Evolutionary conservation across 2,797 vertebrate species (phyloP).

Genomic region (Lepus townsendii): DNA sequence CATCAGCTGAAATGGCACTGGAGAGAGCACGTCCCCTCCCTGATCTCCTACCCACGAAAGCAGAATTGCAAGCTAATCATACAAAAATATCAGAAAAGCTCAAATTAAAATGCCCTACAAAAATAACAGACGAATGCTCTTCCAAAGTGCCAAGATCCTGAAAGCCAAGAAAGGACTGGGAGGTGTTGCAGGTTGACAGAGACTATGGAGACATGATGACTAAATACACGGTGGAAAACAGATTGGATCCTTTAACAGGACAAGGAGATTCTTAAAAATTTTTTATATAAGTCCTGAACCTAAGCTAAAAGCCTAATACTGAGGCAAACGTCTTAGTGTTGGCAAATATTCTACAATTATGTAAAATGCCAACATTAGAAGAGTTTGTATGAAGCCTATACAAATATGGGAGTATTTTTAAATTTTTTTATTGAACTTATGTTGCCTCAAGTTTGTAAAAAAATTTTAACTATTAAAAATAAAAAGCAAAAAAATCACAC

Average conservation of each 20-base stretch:
- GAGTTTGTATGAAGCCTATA: not conserved
- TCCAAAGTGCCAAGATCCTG: not conserved
- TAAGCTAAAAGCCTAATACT: not conserved
- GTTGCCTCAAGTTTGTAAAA: not conserved
- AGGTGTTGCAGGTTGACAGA: not conserved
- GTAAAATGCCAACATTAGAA: not conserved
- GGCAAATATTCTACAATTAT: not conserved
- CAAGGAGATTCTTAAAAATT: not conserved
- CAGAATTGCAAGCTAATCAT: not conserved
- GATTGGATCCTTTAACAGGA: not conserved
- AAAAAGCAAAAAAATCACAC: not conserved
- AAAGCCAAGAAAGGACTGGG: not conserved
- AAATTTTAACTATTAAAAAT: constrained; percentile 29
- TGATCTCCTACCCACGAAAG: not conserved
- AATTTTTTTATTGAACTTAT: constrained; percentile 25
- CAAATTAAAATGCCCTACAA: not conserved
- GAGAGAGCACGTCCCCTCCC: not conserved
- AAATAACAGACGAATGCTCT: not conserved
- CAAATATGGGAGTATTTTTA: not conserved
- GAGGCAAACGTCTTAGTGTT: not conserved
- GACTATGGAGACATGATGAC: not conserved
- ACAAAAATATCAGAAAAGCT: not conserved
- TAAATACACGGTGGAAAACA: not conserved
- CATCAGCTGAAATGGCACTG: not conserved
- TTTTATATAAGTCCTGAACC: not conserved